Conservation (phyloP, 2,113 vertebrate genomes). For the Columba janthina region DNA sequence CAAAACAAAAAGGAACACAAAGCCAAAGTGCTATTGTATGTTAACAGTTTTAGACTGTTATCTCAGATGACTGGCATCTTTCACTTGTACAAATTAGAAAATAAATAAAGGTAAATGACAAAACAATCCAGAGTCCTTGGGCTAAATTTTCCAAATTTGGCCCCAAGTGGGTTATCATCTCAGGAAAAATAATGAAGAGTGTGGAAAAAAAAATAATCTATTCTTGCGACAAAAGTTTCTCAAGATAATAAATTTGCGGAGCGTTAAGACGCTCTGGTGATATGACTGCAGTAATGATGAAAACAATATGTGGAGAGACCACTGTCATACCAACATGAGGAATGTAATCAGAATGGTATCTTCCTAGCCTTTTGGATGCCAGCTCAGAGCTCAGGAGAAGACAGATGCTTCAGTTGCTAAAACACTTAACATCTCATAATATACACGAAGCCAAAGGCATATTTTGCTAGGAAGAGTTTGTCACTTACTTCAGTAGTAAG, state of each 20-base stretch:
- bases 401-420: slow-evolving; percentile 9
- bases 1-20: neutral
- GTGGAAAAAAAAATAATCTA: neutral
- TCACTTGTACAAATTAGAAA: neutral
- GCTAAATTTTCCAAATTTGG: neutral
- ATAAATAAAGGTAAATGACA: slow-evolving; percentile 12
- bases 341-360: slow-evolving; percentile 12
- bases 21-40: neutral
- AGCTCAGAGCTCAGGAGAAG: neutral
- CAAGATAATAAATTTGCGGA: slow-evolving; percentile 21
- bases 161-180: neutral
- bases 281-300: slow-evolving; percentile 1
- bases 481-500: neutral
- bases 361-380: slow-evolving; percentile 10
- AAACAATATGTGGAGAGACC: slow-evolving; percentile 18
- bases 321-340: neutral
- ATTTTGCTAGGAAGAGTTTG: neutral
- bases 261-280: neutral
- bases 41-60: neutral
- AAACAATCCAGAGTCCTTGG: neutral
- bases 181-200: neutral
- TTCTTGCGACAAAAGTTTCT: neutral
- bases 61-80: neutral
- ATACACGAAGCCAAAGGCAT: neutral
- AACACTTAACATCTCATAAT: neutral